These are phyloP conservation scores for Papilio machaon DNA, from an alignment of 1,140 invertebrate species.

Conservation along the genomic window DNA sequence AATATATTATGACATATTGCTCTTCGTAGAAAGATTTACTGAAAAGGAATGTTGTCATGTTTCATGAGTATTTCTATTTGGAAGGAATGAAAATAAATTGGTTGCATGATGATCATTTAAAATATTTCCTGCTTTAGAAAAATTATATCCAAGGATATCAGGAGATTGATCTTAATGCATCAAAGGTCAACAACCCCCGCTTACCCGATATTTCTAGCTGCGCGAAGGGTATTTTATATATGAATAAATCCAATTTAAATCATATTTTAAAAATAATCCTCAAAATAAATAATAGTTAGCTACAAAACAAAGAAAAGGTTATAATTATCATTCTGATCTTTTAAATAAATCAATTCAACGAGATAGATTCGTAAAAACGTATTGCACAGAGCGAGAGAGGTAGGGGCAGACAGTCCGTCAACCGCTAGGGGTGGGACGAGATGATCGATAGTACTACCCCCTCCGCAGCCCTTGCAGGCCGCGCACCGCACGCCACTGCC, in stretches of 20 bases:
- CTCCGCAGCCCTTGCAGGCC: not conserved
- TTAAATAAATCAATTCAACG: not conserved
- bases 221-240: not conserved
- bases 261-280: no score
- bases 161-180: not conserved
- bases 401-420: slow-evolving; percentile 3
- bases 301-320: no score
- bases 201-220: not conserved
- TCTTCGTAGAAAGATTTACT: not conserved
- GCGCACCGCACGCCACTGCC: not conserved
- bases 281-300: no score
- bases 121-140: not conserved
- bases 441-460: slow-evolving; percentile 14
- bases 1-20: not conserved
- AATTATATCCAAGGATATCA: not conserved
- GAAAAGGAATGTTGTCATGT: not conserved
- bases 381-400: not conserved
- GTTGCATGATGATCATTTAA: not conserved
- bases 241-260: no score
- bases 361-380: not conserved
- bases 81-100: not conserved
- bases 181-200: not conserved
- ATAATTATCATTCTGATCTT: not conserved
- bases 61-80: not conserved
- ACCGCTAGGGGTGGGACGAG: slow-evolving; percentile 19